Conservation (phyloP, 2,888 invertebrate genomes). For the Tinea semifulvella region DNA sequence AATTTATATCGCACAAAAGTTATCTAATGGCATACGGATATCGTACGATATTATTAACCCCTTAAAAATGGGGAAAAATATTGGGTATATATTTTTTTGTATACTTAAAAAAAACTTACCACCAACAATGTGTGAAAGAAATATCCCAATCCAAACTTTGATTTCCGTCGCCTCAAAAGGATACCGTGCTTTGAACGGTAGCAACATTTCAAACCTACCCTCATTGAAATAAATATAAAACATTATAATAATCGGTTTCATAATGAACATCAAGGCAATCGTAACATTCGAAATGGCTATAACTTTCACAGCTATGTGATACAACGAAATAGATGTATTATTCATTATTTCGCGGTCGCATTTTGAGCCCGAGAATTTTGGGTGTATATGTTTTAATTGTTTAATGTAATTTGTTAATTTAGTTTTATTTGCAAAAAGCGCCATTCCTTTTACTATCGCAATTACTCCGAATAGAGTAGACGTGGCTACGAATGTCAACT, state of each 20-base stretch:
- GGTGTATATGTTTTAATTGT: background rate
- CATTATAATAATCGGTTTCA: conserved; percentile 1
- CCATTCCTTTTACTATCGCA: background rate
- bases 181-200: background rate
- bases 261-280: background rate
- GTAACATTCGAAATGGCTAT: background rate
- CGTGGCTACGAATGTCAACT: background rate
- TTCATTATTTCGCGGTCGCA: background rate
- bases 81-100: too few relatives aligned
- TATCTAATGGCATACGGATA: too few relatives aligned
- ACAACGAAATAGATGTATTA: background rate
- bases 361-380: background rate
- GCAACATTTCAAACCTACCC: background rate
- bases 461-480: background rate
- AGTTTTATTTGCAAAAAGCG: background rate
- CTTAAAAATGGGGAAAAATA: too few relatives aligned
- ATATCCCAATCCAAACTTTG: conserved; percentile 3
- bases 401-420: background rate
- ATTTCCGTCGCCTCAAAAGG: background rate
- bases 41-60: too few relatives aligned
- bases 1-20: too few relatives aligned
- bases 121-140: background rate
- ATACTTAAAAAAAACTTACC: too few relatives aligned
- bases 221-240: background rate
- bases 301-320: background rate